Base-by-base conservation (phyloP, 2,113 vertebrate genomes). In the Cyprinodon brontotheroides region DNA sequence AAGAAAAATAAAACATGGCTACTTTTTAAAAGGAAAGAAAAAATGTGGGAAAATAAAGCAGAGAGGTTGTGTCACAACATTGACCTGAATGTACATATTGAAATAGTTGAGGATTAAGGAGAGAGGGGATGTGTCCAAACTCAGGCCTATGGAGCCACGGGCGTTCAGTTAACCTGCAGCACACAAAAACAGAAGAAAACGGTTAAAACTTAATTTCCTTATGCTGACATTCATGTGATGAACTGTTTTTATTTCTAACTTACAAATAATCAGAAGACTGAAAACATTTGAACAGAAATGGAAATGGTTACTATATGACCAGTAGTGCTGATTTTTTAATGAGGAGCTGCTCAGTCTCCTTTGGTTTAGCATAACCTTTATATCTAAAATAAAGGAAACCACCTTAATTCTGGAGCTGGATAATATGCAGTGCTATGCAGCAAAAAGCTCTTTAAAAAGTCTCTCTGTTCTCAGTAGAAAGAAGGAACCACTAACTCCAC, bases 101-200 rank as follows among this genome's bases (percentile, higher is more conserved):
- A 37, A 41, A 94, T 67, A 71, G 89, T 61, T 61, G 29, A 96
- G 81, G 76, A 93, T 90, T 84, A 94, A 86, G 66, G 87, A 92
- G 37, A 93, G 17, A 11, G 88, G 85, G 77, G 89, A 91, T 80
- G 84, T 45, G 53, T 61, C 92, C n/a, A 78, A 70, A 57, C 89
- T 74, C 70, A 93, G 85, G 14, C 94, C 93, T n/a, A 89, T 89
- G 7, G 95, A 97, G 69, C 96, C 97, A 68, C 92, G 94, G 61
- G 96, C 96, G 61, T 96, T 96, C 95, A 96, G 96, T n/a, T n/a
- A n/a, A 95, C 93, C 97, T 98, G 22, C 74, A 66, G 72, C 29
- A 65, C 37, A 67, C 12, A 48, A n/a, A 67, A 4, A 48, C 4
- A 67, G 53, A 68, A 37, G 73, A 63, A 80, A 39, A 65, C 0